Conservation (phyloP, 1,140 invertebrate species). For the Drosophila navojoa region DNA sequence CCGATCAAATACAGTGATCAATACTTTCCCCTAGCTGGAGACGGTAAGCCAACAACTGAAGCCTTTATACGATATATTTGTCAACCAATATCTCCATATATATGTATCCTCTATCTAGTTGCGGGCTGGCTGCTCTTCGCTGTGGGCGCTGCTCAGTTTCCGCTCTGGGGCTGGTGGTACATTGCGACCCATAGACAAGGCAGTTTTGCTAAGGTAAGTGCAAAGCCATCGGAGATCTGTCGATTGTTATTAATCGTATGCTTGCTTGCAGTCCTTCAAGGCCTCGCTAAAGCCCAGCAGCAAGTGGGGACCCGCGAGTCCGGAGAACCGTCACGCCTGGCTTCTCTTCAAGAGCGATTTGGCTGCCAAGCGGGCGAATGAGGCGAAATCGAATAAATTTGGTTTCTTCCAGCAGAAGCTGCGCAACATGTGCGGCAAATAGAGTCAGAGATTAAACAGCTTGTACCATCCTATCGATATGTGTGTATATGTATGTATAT, state of each 20-base stretch:
- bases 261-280: constrained; percentile 84
- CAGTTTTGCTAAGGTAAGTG: constrained; percentile 74
- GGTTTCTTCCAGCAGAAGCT: constrained; percentile 74
- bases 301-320: constrained; percentile 87
- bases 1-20: constrained; percentile 85
- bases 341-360: constrained; percentile 85
- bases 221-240: constrained; percentile 32
- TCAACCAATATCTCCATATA: too few relatives aligned
- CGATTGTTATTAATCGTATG: background rate
- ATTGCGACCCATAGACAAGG: constrained; percentile 42
- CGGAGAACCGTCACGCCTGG: constrained; percentile 85
- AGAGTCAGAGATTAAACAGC: constrained; percentile 1
- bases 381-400: constrained; percentile 52
- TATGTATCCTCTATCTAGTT: constrained; percentile 41
- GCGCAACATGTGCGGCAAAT: constrained; percentile 52
- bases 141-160: constrained; percentile 84
- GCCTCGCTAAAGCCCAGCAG: constrained; percentile 84
- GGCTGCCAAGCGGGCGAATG: constrained; percentile 40
- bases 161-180: constrained; percentile 84
- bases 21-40: constrained; percentile 83
- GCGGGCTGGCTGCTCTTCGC: constrained; percentile 85
- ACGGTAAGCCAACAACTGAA: constrained; percentile 57
- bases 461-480: background rate
- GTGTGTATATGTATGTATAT: background rate
- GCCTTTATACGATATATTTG: background rate